A percentile compares a stretch with the other conserved stretches of the same genome.
phyloP scores from a whole-genome alignment of 2,888 invertebrate species.

The Catotricha subobsoleta region DNA sequence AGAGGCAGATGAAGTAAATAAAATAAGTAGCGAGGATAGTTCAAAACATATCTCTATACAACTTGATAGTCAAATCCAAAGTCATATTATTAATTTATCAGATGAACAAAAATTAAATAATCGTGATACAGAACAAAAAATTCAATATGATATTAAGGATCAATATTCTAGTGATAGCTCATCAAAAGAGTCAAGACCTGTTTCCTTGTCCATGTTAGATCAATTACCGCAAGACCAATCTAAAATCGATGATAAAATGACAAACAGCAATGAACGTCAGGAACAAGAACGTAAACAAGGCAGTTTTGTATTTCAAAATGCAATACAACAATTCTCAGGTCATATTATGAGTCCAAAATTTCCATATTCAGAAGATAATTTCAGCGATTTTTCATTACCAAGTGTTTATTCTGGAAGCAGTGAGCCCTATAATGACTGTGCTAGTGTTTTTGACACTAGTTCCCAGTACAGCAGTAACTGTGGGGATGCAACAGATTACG shows the following conservation, averaged over 20 bases:
- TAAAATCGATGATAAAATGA: conserved; percentile 13
- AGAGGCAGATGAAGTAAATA: too few species aligned
- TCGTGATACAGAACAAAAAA: conserved; percentile 13
- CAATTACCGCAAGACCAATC: neutral
- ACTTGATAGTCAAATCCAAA: too few species aligned
- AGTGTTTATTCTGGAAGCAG: conserved; percentile 11
- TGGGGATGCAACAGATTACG: conserved; percentile 7
- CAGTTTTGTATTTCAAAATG: conserved; percentile 38
- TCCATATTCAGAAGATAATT: conserved; percentile 14
- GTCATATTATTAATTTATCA: conserved; percentile 22
- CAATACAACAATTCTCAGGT: conserved; percentile 42
- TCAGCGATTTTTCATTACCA: conserved; percentile 12
- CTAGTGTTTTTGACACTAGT: conserved; percentile 9
- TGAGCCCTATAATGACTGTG: conserved; percentile 8
- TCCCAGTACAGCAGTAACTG: conserved; percentile 10
- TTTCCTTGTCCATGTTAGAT: conserved; percentile 1
- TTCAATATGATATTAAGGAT: conserved; percentile 12
- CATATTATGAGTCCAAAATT: conserved; percentile 21
- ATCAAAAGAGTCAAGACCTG: conserved; percentile 4
- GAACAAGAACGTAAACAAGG: conserved; percentile 41
- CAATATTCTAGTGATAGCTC: conserved; percentile 11
- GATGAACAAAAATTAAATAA: conserved; percentile 23
- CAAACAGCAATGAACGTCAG: neutral
- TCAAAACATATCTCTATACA: too few species aligned
- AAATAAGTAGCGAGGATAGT: too few species aligned